Percentiles rank a stretch among this genome's conserved stretches.
Evolutionary conservation across 2,888 invertebrate genomes (phyloP).

Genomic region (Cheilosia scutellata): DNA sequence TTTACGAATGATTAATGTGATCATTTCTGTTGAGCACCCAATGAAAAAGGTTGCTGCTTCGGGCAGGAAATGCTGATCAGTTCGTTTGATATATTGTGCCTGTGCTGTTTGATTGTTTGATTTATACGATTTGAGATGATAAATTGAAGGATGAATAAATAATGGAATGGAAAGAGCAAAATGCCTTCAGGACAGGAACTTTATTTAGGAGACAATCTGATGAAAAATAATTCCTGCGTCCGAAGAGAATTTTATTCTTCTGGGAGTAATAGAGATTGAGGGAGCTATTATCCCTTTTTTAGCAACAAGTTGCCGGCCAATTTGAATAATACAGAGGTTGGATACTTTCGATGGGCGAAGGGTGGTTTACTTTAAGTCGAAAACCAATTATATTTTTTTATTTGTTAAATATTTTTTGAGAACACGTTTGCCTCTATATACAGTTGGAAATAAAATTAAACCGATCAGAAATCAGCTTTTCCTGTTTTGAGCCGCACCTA

Average conservation of each 20-base stretch:
- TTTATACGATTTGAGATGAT: constrained; percentile 25
- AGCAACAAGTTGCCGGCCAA: no score
- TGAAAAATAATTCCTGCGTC: neutral
- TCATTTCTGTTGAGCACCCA: constrained; percentile 34
- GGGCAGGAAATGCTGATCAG: constrained; percentile 39
- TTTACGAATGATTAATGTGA: constrained; percentile 38
- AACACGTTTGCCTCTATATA: no score
- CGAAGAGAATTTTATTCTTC: neutral
- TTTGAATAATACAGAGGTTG: no score
- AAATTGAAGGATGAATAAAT: constrained; percentile 18
- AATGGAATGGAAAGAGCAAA: neutral
- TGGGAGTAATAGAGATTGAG: no score
- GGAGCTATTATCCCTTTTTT: no score
- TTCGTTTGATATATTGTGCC: constrained; percentile 20
- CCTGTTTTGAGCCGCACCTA: no score
- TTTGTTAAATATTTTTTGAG: no score
- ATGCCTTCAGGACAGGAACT: neutral
- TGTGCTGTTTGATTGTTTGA: constrained; percentile 29
- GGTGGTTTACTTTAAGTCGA: no score
- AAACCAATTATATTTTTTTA: no score
- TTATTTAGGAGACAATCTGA: neutral
- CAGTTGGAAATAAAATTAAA: no score
- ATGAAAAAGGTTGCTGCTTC: constrained; percentile 14
- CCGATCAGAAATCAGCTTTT: no score
- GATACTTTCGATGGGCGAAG: no score